Evolutionary conservation across 2,113 vertebrate species (phyloP).

Genomic region (Bettongia penicillata): DNA sequence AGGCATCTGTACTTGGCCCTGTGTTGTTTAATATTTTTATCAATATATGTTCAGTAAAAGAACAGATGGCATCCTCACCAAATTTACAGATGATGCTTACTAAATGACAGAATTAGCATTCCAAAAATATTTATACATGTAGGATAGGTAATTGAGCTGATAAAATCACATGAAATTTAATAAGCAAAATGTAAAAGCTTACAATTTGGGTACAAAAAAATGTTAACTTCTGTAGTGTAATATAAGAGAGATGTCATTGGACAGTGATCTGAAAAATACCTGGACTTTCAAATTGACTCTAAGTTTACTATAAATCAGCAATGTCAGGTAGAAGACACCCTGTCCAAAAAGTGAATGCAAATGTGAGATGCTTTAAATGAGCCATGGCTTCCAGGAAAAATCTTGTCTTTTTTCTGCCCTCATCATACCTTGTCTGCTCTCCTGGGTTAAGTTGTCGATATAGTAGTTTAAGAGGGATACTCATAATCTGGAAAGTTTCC

Average conservation of each 20-base stretch:
- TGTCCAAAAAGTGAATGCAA: background rate
- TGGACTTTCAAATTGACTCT: background rate
- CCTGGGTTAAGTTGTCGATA: background rate
- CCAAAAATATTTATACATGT: background rate
- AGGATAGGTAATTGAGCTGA: background rate
- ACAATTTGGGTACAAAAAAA: background rate
- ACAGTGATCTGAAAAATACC: background rate
- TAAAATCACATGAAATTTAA: background rate
- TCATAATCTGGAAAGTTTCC: background rate
- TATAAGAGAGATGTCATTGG: background rate
- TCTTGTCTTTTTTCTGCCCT: background rate
- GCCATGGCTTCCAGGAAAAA: background rate
- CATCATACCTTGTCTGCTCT: background rate
- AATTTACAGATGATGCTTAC: background rate
- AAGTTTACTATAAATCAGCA: background rate
- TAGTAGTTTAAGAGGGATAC: background rate
- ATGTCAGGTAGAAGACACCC: background rate
- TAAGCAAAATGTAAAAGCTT: background rate
- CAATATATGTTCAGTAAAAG: background rate
- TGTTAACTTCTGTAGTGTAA: background rate
- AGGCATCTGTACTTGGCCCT: background rate
- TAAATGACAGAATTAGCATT: background rate
- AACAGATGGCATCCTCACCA: background rate
- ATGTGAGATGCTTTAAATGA: background rate
- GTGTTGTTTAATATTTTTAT: background rate